phyloP scores from a whole-genome alignment of 2,888 invertebrate genomes.

The Diarsia mendica region DNA sequence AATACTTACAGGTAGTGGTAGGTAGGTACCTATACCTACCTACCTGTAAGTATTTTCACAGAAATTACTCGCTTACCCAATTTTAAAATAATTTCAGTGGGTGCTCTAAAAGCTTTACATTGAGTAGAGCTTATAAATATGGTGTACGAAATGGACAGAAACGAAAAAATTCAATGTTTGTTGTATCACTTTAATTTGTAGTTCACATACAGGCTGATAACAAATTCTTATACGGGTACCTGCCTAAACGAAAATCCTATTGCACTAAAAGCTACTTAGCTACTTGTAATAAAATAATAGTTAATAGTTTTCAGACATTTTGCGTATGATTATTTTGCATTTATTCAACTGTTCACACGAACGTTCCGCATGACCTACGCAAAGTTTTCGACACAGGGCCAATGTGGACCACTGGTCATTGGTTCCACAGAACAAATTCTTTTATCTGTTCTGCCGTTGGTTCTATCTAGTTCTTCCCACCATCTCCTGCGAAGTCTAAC shows the following conservation, averaged over 20 bases:
- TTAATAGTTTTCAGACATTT: not conserved
- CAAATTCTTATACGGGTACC: not conserved
- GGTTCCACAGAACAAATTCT: too few species aligned
- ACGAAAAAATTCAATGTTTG: conserved; percentile 61
- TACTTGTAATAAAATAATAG: too few species aligned
- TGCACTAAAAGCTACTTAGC: not conserved
- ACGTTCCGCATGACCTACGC: too few species aligned
- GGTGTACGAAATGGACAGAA: conserved; percentile 19
- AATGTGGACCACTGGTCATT: too few species aligned
- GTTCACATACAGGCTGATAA: conserved; percentile 57
- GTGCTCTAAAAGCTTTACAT: not conserved
- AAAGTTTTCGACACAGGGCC: too few species aligned
- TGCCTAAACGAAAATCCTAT: not conserved
- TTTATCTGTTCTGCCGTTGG: too few species aligned
- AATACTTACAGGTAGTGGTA: too few species aligned
- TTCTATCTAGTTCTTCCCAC: too few species aligned
- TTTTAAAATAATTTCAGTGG: not conserved
- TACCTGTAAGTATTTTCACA: not conserved
- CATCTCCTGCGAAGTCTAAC: too few species aligned
- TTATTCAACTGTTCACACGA: not conserved
- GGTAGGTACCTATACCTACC: too few species aligned
- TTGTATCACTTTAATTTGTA: conserved; percentile 47
- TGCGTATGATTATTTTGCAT: not conserved
- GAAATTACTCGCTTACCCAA: not conserved
- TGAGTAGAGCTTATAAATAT: conserved; percentile 14